Evolutionary conservation across 2,888 invertebrate species (phyloP).

Genomic region (Rotaria macrura): DNA sequence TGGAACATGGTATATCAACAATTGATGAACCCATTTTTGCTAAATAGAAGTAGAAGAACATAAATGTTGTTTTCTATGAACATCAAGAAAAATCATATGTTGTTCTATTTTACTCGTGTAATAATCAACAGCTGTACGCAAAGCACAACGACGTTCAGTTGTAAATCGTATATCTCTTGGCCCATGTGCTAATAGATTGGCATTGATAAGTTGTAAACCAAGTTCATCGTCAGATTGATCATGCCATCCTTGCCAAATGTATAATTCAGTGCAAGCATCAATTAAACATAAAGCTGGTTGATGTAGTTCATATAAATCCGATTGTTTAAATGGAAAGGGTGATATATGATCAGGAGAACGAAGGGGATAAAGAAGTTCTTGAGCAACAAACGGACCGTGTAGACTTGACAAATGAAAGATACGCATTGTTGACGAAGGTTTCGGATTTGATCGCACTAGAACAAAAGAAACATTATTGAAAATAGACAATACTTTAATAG

Average conservation of each 20-base stretch:
- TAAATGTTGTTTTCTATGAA: too few species aligned
- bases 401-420: constrained; percentile 58
- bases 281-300: constrained; percentile 66
- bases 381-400: constrained; percentile 68
- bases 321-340: constrained; percentile 77
- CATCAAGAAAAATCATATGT: background rate
- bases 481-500: too few species aligned
- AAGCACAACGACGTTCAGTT: constrained; percentile 68
- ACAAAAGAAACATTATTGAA: too few species aligned
- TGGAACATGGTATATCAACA: background rate
- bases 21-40: background rate
- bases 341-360: constrained; percentile 53
- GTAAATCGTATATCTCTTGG: constrained; percentile 59
- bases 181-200: constrained; percentile 50
- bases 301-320: constrained; percentile 63
- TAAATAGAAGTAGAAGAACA: background rate
- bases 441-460: background rate
- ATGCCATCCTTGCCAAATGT: constrained; percentile 85
- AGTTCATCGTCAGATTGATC: background rate
- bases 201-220: background rate
- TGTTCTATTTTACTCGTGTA: constrained; percentile 55
- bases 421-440: background rate
- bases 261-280: constrained; percentile 62
- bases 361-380: constrained; percentile 64
- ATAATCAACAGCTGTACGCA: constrained; percentile 72